Base-by-base conservation (phyloP, 1,140 invertebrate species). In the Oedothorax gibbosus region DNA sequence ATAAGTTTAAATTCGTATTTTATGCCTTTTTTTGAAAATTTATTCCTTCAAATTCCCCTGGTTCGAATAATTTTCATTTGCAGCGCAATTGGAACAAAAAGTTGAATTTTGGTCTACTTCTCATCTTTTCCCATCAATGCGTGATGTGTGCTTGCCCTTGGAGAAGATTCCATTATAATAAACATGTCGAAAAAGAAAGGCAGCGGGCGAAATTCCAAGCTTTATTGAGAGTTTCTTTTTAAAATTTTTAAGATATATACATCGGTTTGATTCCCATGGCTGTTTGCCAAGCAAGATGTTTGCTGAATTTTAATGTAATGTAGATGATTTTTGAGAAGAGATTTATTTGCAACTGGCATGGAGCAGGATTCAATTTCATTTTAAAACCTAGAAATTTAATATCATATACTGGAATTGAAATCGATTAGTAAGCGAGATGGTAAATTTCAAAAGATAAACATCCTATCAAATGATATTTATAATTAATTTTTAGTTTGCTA, bases 251-350 rank as follows among this genome's bases (percentile, higher is more conserved):
- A 69, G 56, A 80, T 57, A 71, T 80, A 69, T 71, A 80, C 62
- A 66, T 53, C 76, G 57, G n/a, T 21, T 77, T 49, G 56, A 80
- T 80, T 80, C 78, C 54, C 66, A 69, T 80, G 78, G 78, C 78
- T 56, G 35, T 71, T 80, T 80, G 78, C 78, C 78, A 80, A 79
- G 49, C 65, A 80, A 80, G 65, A 80, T 80, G 66, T 80, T 80
- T 80, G 35, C 65, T 68, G 65, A 80, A 68, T 80, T 80, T 68
- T 80, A 69, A 80, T 80, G 78, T 50, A 79, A 79, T 79, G 53
- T 77, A 77, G 73, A 77, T 77, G 53, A 64, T 77, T 77, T 77
- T 77, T 49, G 53, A 77, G 57, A 49, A 57, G 57, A 77, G 56
- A 77, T 77, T 77, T 77, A 77, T 77, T 77, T 77, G 73, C 21